Conservation (phyloP, 2,113 vertebrate species). For the Python bivittatus region DNA sequence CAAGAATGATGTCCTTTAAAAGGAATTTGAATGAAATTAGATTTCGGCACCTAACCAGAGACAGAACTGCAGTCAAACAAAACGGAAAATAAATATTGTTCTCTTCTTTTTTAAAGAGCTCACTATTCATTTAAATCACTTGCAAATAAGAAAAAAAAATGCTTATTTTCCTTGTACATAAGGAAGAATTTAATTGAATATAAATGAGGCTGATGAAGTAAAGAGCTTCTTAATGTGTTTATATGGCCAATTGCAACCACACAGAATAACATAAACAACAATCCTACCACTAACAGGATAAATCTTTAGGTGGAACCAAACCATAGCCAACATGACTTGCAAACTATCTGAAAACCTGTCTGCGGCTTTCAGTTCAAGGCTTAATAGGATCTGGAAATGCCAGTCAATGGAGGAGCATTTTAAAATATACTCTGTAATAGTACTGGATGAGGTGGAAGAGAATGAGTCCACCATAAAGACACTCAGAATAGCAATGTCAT, state of each 20-base stretch:
- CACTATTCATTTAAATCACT: neutral
- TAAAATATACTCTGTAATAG: neutral
- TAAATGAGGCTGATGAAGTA: constrained; percentile 3
- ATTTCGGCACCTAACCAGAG: neutral
- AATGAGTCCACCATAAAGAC: neutral
- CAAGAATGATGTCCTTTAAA: neutral
- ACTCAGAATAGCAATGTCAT: neutral
- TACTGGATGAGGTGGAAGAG: neutral
- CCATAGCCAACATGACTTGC: constrained; percentile 19
- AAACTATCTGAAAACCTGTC: neutral
- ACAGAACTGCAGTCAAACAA: neutral
- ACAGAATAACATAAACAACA: constrained; percentile 4
- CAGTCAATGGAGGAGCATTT: neutral
- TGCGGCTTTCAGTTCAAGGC: neutral
- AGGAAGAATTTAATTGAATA: neutral
- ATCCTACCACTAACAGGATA: neutral
- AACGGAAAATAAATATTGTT: neutral
- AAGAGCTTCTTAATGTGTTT: neutral
- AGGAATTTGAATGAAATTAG: neutral
- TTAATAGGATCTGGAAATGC: neutral
- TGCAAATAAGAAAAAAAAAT: neutral
- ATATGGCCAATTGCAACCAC: neutral
- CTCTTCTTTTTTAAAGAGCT: neutral
- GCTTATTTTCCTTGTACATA: neutral
- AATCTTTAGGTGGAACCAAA: neutral